Base-by-base conservation (phyloP, 2,113 vertebrate genomes). In the Podarcis cretensis region DNA sequence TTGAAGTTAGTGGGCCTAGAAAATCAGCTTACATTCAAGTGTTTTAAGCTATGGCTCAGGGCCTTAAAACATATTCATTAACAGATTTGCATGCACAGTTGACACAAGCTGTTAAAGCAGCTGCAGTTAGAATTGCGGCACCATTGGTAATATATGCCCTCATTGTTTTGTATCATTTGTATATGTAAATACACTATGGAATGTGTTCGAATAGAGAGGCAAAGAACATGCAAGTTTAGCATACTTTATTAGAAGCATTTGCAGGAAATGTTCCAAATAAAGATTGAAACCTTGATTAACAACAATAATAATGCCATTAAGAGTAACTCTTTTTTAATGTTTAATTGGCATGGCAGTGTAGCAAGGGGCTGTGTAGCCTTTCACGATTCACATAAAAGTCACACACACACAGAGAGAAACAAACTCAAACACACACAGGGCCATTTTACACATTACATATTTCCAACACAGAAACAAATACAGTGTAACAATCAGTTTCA, bases 61-160 rank as follows among this genome's bases (percentile, higher is more conserved):
- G 87, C 37, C 80, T 66, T 89, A 37, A 76, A 89, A 84, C 30
- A 83, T 54, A 83, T 76, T 88, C 57, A 88, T 76, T 83, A 83
- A 76, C 37, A 68, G n/a, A 37, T 78, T 83, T 89, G 81, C 2
- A 32, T 65, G 57, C 32, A 27, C 16, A 37, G 5, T 10, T 9
- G 16, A 0, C 1, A 81, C 27, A 57, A 3, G 6, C 12, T 65
- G 16, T 69, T 81, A 90, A 1, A 91, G 32, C 54, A 85, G 80
- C 76, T 80, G 73, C 21, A 66, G 30, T 84, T 83, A 12, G 84
- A 77, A 86, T 59, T 59, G 20, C 40, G 27, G 20, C 81, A 88
- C 25, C 10, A 6, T 80, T 89, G 59, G 83, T 74, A 91, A 79
- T 54, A 75, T 8, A 4, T 59, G 66, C 35, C 79, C 32, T n/a